A percentile compares a stretch with the other conserved stretches of the same genome.
These are phyloP conservation scores for Dufourea novaeangliae DNA, from an alignment of 1,140 invertebrate species.

Conservation along the genomic window DNA sequence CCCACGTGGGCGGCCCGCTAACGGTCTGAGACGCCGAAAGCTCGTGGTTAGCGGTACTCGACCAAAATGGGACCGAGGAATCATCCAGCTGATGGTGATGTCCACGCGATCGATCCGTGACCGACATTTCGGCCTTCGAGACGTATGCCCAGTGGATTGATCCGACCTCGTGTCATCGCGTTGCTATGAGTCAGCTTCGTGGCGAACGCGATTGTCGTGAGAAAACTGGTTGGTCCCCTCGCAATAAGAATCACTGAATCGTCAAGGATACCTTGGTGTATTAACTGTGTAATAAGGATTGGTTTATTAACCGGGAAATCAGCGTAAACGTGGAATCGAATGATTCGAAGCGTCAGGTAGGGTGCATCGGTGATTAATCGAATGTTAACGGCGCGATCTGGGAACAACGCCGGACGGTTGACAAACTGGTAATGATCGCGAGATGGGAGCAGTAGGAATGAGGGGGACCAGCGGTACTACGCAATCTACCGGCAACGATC, in stretches of 20 bases:
- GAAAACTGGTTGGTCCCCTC: constrained; percentile 4
- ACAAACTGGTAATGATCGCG: constrained; percentile 39
- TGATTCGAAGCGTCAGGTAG: not conserved
- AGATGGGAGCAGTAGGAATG: constrained; percentile 16
- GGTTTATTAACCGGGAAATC: not conserved
- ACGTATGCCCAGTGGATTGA: constrained; percentile 14
- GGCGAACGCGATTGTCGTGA: too few species aligned
- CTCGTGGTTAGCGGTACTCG: constrained; percentile 40
- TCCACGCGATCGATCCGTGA: constrained; percentile 9
- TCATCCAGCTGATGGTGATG: constrained; percentile 15
- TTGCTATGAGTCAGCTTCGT: constrained; percentile 48
- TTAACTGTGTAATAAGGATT: not conserved
- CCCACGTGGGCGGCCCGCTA: constrained; percentile 52
- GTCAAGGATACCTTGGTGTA: not conserved
- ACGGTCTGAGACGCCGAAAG: constrained; percentile 48
- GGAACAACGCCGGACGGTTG: constrained; percentile 28
- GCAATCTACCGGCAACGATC: constrained; percentile 66
- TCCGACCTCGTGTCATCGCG: constrained; percentile 7
- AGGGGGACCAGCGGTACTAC: constrained; percentile 17
- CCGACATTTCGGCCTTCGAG: not conserved
- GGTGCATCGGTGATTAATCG: constrained; percentile 36
- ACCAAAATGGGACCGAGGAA: constrained; percentile 21
- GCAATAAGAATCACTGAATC: not conserved
- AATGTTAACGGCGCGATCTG: not conserved
- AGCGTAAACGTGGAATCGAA: constrained; percentile 12